Conservation (phyloP, 2,113 vertebrate species). For the Dasyornis broadbenti region DNA sequence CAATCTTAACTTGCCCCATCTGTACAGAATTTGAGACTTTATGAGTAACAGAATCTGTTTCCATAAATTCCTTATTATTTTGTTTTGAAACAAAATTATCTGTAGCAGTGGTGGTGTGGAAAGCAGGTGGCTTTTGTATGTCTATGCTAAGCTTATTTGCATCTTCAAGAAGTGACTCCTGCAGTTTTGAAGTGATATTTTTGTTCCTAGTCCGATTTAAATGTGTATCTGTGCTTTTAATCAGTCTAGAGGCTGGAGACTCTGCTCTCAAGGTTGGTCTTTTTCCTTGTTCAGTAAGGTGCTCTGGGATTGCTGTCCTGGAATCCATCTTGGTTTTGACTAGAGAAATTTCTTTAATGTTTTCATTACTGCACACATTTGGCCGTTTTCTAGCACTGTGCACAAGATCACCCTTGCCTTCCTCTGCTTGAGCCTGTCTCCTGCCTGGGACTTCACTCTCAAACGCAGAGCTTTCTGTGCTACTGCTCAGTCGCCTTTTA, state of each 20-base stretch:
- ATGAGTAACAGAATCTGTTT: background rate
- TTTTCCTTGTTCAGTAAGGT: background rate
- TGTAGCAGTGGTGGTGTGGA: background rate
- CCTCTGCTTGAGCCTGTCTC: background rate
- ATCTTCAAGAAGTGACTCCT: background rate
- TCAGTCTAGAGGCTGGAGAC: background rate
- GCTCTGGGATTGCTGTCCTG: background rate
- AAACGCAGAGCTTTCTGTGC: background rate
- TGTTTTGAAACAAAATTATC: background rate
- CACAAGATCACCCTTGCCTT: background rate
- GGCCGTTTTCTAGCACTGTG: slow-evolving; percentile 29
- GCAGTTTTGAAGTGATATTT: background rate
- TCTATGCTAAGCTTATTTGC: background rate
- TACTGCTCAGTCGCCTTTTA: slow-evolving; percentile 16
- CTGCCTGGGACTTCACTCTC: background rate
- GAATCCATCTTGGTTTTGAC: background rate
- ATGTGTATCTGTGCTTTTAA: background rate
- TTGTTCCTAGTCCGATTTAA: background rate
- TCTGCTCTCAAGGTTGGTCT: slow-evolving; percentile 1
- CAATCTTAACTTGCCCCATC: background rate
- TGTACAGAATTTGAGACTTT: background rate
- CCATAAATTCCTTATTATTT: slow-evolving; percentile 5
- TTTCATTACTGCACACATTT: slow-evolving; percentile 8
- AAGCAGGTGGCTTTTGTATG: background rate
- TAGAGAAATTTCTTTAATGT: background rate